A percentile compares a stretch with the other conserved stretches of the same genome.
phyloP scores from a whole-genome alignment of 2,797 vertebrate species.

The Amblyraja radiata region DNA sequence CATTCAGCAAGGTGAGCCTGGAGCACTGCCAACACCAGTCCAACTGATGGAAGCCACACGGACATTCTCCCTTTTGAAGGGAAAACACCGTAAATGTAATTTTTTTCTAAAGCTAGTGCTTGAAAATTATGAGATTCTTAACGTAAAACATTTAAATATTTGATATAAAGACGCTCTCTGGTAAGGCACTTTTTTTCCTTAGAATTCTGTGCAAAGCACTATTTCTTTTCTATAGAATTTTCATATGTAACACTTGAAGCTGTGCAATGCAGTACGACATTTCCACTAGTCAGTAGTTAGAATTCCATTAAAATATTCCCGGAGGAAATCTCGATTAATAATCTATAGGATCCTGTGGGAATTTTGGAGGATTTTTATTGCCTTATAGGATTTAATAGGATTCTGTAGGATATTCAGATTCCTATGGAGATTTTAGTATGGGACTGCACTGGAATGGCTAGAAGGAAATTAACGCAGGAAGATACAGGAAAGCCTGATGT shows the following conservation, averaged over 20 bases:
- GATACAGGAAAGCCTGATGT: not conserved
- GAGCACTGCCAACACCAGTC: not conserved
- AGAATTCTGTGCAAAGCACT: conserved; percentile 36
- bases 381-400: conserved; percentile 31
- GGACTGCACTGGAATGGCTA: conserved; percentile 23
- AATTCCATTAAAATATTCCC: conserved; percentile 25
- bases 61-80: conserved; percentile 28
- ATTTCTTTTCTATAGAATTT: conserved; percentile 35
- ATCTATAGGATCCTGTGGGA: conserved; percentile 20
- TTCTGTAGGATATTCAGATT: conserved; percentile 2
- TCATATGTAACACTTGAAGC: conserved; percentile 32
- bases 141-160: conserved; percentile 37
- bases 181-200: not conserved
- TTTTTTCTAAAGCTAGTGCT: conserved; percentile 34
- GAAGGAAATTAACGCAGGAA: not conserved
- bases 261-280: conserved; percentile 34
- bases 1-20: conserved; percentile 28
- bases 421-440: conserved; percentile 24
- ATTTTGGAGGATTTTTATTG: conserved; percentile 31
- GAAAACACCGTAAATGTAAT: conserved; percentile 22
- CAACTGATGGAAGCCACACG: conserved; percentile 13
- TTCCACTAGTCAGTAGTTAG: conserved; percentile 34
- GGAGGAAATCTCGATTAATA: conserved; percentile 14
- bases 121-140: conserved; percentile 35
- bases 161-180: conserved; percentile 37